Conservation (phyloP, 1,140 invertebrate species). For the Lepidurus packardi region DNA sequence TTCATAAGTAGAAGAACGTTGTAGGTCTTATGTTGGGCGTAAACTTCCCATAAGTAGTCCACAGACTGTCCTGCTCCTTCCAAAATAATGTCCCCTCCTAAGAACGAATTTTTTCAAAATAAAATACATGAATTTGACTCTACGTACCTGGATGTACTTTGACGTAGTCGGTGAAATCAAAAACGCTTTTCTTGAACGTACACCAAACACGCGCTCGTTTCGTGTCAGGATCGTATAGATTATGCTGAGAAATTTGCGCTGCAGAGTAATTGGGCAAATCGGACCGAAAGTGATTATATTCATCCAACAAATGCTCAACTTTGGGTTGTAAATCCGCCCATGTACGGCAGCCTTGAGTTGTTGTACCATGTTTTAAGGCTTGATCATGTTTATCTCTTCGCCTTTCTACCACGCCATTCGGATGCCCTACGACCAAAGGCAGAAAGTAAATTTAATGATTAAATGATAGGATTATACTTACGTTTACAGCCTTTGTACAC, state of each 20-base stretch:
- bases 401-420: too few relatives aligned
- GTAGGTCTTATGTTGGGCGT: conserved; percentile 51
- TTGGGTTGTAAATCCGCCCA: background rate
- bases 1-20: background rate
- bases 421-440: too few relatives aligned
- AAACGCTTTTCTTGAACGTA: conserved; percentile 52
- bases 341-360: background rate
- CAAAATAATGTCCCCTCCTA: conserved; percentile 52
- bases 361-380: background rate
- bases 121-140: background rate
- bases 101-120: background rate
- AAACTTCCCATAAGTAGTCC: conserved; percentile 55
- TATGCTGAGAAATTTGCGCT: conserved; percentile 49
- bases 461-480: background rate
- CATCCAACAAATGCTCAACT: background rate
- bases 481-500: background rate
- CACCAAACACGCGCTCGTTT: conserved; percentile 46
- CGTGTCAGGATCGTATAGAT: conserved; percentile 43
- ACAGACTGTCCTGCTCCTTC: conserved; percentile 51
- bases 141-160: conserved; percentile 46
- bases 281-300: background rate
- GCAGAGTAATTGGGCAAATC: conserved; percentile 46
- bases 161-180: conserved; percentile 56
- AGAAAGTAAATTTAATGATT: too few relatives aligned
- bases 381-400: too few relatives aligned